These are phyloP conservation scores for Propithecus coquereli DNA, from an alignment of 2,113 vertebrate species.

Conservation along the genomic window DNA sequence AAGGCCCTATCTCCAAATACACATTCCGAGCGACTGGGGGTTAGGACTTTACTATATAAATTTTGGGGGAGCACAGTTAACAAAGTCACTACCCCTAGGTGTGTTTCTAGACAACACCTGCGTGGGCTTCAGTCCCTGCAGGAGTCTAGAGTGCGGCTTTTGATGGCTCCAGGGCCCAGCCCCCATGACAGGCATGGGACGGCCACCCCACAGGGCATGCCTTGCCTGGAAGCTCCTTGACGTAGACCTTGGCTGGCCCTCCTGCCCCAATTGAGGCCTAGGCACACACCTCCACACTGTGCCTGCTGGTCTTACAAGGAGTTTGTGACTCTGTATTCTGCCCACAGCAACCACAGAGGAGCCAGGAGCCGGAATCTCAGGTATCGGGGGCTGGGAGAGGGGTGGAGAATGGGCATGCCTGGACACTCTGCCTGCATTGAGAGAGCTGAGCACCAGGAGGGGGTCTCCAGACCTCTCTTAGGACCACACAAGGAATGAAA, in stretches of 20 bases:
- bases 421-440: neutral
- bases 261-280: neutral
- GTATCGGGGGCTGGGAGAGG: too few relatives aligned
- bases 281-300: neutral
- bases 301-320: neutral
- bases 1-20: neutral
- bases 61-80: neutral
- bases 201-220: too few relatives aligned
- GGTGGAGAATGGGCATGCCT: neutral
- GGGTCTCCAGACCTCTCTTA: neutral
- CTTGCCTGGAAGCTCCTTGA: neutral
- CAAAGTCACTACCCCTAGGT: neutral
- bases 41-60: neutral
- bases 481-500: neutral
- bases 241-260: neutral
- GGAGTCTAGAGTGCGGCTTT: neutral
- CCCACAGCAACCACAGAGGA: neutral
- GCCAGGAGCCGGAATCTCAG: neutral
- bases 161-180: neutral
- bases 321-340: neutral
- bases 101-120: too few relatives aligned
- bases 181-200: neutral
- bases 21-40: neutral
- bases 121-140: neutral
- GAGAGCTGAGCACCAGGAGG: neutral